phyloP scores from a whole-genome alignment of 2,113 vertebrate species.

The Sus scrofa region DNA sequence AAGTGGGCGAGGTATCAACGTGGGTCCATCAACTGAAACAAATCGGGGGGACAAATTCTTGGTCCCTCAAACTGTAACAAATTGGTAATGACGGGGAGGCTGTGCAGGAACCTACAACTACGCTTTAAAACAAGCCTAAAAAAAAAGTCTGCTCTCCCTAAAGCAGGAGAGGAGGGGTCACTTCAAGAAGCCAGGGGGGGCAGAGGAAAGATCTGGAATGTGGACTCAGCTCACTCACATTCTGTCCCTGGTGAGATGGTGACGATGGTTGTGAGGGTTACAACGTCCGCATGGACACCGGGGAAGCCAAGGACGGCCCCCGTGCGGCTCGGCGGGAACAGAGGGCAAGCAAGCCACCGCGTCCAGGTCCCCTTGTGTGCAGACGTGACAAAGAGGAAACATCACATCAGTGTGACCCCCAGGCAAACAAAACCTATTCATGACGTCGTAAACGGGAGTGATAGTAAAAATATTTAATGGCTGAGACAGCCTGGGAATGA shows the following conservation, averaged over 20 bases:
- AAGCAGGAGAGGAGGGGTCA: background rate
- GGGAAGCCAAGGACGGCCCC: background rate
- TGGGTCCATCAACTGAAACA: background rate
- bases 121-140: background rate
- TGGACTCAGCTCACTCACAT: background rate
- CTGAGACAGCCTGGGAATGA: background rate
- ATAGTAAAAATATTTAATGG: background rate
- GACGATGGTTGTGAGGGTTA: accelerated
- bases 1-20: accelerated
- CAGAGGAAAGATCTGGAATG: background rate
- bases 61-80: background rate
- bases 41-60: background rate
- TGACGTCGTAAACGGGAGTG: background rate
- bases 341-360: background rate
- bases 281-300: accelerated
- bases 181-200: background rate
- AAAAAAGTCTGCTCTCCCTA: background rate
- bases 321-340: background rate
- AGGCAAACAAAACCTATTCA: background rate
- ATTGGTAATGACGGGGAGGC: accelerated
- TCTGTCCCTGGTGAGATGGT: background rate
- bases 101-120: background rate
- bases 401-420: background rate
- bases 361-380: background rate
- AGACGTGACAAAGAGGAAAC: background rate